These are phyloP conservation scores for Miniopterus natalensis DNA, from an alignment of 2,113 vertebrate species.

Conservation along the genomic window DNA sequence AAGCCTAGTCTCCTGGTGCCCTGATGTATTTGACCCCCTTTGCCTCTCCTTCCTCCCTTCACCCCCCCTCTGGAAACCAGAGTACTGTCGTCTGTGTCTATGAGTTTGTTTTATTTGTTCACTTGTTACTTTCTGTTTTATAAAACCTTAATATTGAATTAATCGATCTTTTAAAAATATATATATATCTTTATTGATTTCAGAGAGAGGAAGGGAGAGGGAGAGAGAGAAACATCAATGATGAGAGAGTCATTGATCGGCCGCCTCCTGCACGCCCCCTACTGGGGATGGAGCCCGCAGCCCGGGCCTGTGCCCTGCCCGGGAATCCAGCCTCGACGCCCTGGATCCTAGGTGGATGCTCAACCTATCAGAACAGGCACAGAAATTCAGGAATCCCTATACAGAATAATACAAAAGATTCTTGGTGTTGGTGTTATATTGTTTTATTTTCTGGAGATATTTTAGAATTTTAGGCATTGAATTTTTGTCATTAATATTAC, in stretches of 20 bases:
- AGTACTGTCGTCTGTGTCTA: neutral
- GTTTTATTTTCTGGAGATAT: slow-evolving; percentile 4
- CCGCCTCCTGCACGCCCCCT: no score
- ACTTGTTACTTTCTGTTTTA: neutral
- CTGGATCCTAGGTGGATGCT: no score
- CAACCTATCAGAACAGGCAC: neutral
- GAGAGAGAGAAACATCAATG: no score
- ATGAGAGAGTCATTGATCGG: no score
- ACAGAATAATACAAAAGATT: neutral
- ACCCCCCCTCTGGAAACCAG: neutral
- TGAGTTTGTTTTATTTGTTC: neutral
- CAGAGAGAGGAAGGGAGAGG: no score
- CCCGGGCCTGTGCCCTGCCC: no score
- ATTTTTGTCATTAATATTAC: neutral
- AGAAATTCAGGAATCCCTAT: neutral
- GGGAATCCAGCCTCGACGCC: no score
- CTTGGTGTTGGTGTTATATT: neutral
- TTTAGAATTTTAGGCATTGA: neutral
- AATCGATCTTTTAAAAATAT: neutral
- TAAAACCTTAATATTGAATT: neutral
- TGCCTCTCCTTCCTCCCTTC: no score
- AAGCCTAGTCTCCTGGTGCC: neutral
- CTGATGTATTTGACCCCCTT: neutral
- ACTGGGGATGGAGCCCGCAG: no score
- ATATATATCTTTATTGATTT: no score